Percentiles rank a stretch among this genome's conserved stretches.
Evolutionary conservation across 2,113 vertebrate genomes (phyloP).

Genomic region (Pluvianellus socialis): DNA sequence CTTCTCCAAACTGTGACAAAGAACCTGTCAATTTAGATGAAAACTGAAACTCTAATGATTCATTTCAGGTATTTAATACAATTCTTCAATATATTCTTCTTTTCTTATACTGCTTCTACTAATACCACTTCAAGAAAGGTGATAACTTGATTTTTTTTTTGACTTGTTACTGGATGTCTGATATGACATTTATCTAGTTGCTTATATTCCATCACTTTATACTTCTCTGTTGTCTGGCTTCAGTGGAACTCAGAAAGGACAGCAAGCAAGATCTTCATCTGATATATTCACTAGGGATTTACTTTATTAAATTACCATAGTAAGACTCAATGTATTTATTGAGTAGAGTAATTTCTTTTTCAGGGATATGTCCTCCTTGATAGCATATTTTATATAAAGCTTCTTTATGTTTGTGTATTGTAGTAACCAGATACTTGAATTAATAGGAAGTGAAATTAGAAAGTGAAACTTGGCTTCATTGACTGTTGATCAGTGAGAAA

Average conservation of each 20-base stretch:
- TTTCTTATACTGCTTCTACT: not conserved
- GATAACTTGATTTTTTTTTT: not conserved
- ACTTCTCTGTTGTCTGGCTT: not conserved
- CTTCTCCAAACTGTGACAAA: not conserved
- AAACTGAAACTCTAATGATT: not conserved
- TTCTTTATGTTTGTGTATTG: not conserved
- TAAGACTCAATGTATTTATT: not conserved
- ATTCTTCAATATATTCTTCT: not conserved
- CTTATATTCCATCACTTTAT: not conserved
- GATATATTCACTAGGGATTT: not conserved
- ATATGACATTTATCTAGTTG: not conserved
- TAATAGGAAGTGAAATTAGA: not conserved
- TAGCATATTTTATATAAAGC: not conserved
- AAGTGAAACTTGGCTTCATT: not conserved
- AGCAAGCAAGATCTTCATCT: not conserved
- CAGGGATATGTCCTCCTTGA: not conserved
- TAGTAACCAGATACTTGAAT: not conserved
- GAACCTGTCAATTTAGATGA: not conserved
- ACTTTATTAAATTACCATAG: not conserved
- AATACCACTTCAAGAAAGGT: not conserved
- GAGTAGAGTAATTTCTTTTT: fast-evolving
- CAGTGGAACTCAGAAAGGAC: not conserved
- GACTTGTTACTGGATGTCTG: not conserved
- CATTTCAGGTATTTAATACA: not conserved
- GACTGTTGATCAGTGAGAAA: not conserved